Conservation (phyloP, 2,888 invertebrate genomes). For the Acronicta alni region DNA sequence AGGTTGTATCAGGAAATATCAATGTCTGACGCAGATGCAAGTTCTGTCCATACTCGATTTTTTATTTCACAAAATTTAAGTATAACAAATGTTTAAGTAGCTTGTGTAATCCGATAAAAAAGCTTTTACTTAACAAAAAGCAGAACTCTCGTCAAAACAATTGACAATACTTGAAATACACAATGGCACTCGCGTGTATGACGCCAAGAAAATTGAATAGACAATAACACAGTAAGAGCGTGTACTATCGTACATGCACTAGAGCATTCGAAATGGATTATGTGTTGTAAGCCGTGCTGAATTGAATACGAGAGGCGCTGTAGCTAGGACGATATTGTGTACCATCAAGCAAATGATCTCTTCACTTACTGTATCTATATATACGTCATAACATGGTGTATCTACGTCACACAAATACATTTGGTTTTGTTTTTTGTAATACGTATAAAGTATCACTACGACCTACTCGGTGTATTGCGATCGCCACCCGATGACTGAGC, state of each 20-base stretch:
- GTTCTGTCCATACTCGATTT: too few relatives aligned
- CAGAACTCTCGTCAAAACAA: background rate
- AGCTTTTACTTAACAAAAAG: too few relatives aligned
- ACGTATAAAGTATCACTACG: too few relatives aligned
- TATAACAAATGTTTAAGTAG: too few relatives aligned
- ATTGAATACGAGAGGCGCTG: slow-evolving; percentile 21
- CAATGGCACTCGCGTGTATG: slow-evolving; percentile 8
- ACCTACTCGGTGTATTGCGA: too few relatives aligned
- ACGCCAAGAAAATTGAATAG: slow-evolving; percentile 27
- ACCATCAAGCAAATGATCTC: slow-evolving; percentile 20
- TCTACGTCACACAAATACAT: too few relatives aligned
- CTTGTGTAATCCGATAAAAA: too few relatives aligned
- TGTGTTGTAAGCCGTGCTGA: slow-evolving; percentile 29
- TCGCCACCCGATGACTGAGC: too few relatives aligned
- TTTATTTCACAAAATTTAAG: too few relatives aligned
- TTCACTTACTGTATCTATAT: slow-evolving; percentile 9
- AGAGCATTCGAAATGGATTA: slow-evolving; percentile 29
- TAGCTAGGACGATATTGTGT: slow-evolving; percentile 14
- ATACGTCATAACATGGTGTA: background rate
- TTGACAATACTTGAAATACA: slow-evolving; percentile 10
- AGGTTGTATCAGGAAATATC: too few relatives aligned
- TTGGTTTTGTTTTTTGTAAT: too few relatives aligned
- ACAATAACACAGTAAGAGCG: slow-evolving; percentile 21
- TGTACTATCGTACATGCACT: slow-evolving; percentile 8
- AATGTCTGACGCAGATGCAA: too few relatives aligned